Base-by-base conservation (phyloP, 2,888 invertebrate genomes). In the Megaustenia siamemsis region DNA sequence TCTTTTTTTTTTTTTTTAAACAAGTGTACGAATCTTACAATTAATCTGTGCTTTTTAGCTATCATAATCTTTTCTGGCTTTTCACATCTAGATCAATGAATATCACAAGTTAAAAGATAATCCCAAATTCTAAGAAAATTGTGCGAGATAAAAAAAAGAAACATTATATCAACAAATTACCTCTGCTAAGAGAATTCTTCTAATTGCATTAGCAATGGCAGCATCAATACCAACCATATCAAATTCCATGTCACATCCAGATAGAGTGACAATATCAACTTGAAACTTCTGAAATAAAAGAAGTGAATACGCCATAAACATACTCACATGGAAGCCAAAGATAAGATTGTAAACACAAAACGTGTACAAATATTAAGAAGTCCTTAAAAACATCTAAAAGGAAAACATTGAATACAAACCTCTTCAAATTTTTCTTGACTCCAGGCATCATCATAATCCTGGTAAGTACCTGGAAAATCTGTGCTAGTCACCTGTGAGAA, bases 401-500 rank as follows among this genome's bases (percentile, higher is more conserved):
- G 3, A 49, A 32, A 73, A 49, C 28, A 32, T 49, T 21, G n/a
- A 28, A 6, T 45, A 28, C 71, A 73, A 90, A 95, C 96, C 93
- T 96, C 95, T 88, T 95, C 95, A 92, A 97, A 97, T 86, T 95
- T 96, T 85, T 96, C 95, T 73, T 96, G 95, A 90, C 94, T 95
- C 95, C 97, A 97, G 21, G 95, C 94, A 89, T 97, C 96, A 91
- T 97, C 96, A 90, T 92, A 94, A 6, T 92, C 93, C 43, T 89
- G 87, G 89, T 94, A 94, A 15, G 90, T 91, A 5, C 94, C 94
- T 43, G 94, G 94, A 85, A 93, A 94, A 86, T 92, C 92, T 77
- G 93, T 91, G 45, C 92, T 92, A 84, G 92, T 90, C 6, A 92
- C 90, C 94, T 94, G 86, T 8, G 87, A 89, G 21, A 21, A 76